Evolutionary conservation across 2,888 invertebrate genomes (phyloP), one percentile per base, ranked within the genome.

Genomic region (Halictus quadricinctus): DNA sequence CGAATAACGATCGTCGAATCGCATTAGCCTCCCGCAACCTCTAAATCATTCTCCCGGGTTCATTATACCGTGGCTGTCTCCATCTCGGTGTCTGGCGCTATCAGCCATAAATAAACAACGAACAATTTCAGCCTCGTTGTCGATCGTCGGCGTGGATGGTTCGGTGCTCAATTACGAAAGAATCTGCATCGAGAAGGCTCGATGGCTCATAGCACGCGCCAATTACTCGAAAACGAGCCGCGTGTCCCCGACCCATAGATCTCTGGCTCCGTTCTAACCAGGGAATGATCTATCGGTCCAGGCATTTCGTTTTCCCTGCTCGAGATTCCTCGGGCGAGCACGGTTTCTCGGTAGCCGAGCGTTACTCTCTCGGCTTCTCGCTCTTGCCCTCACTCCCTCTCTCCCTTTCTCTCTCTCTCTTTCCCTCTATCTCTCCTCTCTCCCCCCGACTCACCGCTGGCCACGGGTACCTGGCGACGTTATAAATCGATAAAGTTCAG

Each of bases 401-500:
- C 10, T 5, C 25, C 10, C 13, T n/a, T 2, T 12, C 25, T 25
- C 12, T 10, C 13, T 3, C 25, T 25, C 12, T 21, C 8, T 7
- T 10, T 18, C 18, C 3, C 6, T 2, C n/a, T n/a, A 2, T 18
- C 18, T 10, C n/a, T n/a, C 12, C n/a, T 10, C 25, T 29, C 29
- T 25, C 21, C 69, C n/a, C 60, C 54, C 66, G 76, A 60, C 79
- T 76, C 72, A n/a, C 13, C 48, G 64, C 77, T 15, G 73, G 79
- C 76, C 79, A 54, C 54, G 54, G 13, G 76, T 79, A 46, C 83
- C 78, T 12, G 80, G 76, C 88, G 81, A 86, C 84, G 86, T 86
- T 81, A 89, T 85, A 88, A 90, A 88, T 88, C 87, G 87, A 90
- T 89, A 87, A 87, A 84, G 84, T 82, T 83, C 83, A 82, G 86